Evolutionary conservation across 2,888 invertebrate species (phyloP), one percentile per base, ranked within the genome.

Genomic region (Periphyllus acericola): DNA sequence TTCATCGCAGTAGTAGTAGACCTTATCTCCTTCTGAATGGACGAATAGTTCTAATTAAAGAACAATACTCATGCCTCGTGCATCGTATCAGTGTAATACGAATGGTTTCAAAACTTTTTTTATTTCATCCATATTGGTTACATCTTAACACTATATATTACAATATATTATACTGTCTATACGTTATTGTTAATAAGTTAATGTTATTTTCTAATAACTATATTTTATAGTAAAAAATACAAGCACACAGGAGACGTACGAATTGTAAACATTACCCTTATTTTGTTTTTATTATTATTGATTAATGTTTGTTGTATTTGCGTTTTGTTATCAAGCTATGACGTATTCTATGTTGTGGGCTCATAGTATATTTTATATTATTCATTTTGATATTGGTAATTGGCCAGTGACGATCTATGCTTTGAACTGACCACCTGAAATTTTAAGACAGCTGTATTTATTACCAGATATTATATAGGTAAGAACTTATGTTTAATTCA

Each of bases 301-400:
- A 32, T 82, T 52, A 71, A 55, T 74, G 9, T 55, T 34, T 14
- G 0, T 60, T 74, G n/a, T 74, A 14, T 60, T 75, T 40, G 75
- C 40, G 29, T 55, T 80, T 60, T 40, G 72, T 87, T 87, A 87
- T 87, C 87, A 80, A 74, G 9, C 66, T 68, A 80, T 87, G 87
- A 87, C 80, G 87, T 74, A 74, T 74, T 74, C 36, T 34, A 3
- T 81, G 72, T 81, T 81, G 46, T 46, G 46, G 46, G 46, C 46
- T 46, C 46, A 46, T 46, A 46, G 46, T 14, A 46, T 46, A 25
- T 81, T 60, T 60, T 80, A 76, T 46, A 55, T 55, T 46, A 78
- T 78, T 71, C 52, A 25, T 55, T 46, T 72, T 32, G 79, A 29
- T 86, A 79, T 55, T 71, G 55, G 68, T 46, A 81, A 81, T 75